These are phyloP conservation scores for Channallabes apus DNA, from an alignment of 2,797 vertebrate genomes.

Conservation along the genomic window DNA sequence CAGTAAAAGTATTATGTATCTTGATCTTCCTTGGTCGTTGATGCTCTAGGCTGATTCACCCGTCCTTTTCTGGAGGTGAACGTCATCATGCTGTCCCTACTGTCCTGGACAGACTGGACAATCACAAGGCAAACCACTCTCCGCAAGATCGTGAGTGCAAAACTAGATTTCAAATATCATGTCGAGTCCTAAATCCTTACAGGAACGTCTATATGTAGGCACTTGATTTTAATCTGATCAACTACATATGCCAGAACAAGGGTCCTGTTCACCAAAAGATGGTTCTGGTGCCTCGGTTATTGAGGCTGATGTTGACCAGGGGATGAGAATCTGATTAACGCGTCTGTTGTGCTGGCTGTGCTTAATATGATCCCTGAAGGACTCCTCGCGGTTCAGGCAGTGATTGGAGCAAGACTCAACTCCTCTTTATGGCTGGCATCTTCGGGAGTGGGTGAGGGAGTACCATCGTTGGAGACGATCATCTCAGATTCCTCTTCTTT, in stretches of 20 bases:
- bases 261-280: neutral
- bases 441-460: slow-evolving; percentile 46
- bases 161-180: slow-evolving; percentile 21
- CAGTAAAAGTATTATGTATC: neutral
- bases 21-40: neutral
- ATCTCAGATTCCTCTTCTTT: slow-evolving; percentile 52
- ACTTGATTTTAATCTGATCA: slow-evolving; percentile 46
- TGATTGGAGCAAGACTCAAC: slow-evolving; percentile 48
- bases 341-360: slow-evolving; percentile 1
- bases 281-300: neutral
- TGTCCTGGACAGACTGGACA: slow-evolving; percentile 2
- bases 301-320: neutral
- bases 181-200: neutral
- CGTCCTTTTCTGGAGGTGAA: neutral
- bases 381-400: slow-evolving; percentile 35
- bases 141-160: slow-evolving; percentile 2
- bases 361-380: neutral
- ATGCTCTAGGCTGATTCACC: neutral
- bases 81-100: neutral
- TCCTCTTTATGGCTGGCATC: slow-evolving; percentile 48
- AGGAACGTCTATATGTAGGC: slow-evolving; percentile 46
- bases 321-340: slow-evolving; percentile 6
- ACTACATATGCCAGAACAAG: neutral
- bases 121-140: slow-evolving; percentile 22
- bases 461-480: slow-evolving; percentile 47